phyloP scores from a whole-genome alignment of 2,113 vertebrate species.

The Sinocyclocheilus grahami region DNA sequence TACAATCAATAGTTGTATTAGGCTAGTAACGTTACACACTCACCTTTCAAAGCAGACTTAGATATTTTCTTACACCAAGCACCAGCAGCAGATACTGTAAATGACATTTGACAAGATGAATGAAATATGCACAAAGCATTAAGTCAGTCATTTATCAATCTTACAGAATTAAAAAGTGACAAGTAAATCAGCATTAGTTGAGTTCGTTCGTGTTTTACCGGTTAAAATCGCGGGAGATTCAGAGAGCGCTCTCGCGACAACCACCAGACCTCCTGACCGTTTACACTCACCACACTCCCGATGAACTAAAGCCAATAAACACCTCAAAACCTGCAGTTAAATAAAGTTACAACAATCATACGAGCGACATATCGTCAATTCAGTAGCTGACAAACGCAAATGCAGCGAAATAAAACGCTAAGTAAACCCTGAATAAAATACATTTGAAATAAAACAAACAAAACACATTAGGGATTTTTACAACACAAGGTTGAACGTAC shows the following conservation, averaged over 20 bases:
- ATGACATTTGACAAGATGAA: not conserved
- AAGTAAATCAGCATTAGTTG: not conserved
- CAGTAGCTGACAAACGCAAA: not conserved
- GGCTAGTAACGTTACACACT: not conserved
- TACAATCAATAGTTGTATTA: not conserved
- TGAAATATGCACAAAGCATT: not conserved
- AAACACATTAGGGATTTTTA: not conserved
- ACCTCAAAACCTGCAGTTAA: constrained; percentile 21
- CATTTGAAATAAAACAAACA: not conserved
- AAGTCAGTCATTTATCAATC: not conserved
- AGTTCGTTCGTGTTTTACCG: not conserved
- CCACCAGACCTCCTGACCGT: constrained; percentile 16
- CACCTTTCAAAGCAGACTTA: constrained; percentile 8
- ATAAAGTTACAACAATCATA: not conserved
- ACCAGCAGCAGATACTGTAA: constrained; percentile 51
- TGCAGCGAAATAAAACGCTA: not conserved
- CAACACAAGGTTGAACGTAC: not conserved
- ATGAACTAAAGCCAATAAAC: constrained; percentile 23
- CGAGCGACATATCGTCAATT: not conserved
- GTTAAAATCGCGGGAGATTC: constrained; percentile 12
- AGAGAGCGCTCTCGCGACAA: not conserved
- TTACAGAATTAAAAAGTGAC: not conserved
- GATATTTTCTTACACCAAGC: constrained; percentile 30
- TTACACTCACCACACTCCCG: not conserved
- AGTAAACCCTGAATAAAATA: too few species aligned